These are phyloP conservation scores for Liolophura sinensis DNA, from an alignment of 1,140 invertebrate genomes.

Conservation along the genomic window DNA sequence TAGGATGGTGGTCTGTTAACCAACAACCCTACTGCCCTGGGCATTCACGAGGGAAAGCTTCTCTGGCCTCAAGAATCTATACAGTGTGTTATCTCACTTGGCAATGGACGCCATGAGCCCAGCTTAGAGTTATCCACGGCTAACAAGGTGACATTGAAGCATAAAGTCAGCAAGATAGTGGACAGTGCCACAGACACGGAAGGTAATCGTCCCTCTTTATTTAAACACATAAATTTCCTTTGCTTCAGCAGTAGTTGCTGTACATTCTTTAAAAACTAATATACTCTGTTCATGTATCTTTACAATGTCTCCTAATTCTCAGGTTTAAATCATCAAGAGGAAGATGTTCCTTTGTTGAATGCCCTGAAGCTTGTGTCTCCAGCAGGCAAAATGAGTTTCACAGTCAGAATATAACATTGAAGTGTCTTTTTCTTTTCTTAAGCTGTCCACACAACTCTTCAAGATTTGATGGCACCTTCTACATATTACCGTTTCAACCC, in stretches of 20 bases:
- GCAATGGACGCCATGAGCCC: constrained; percentile 72
- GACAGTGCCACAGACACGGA: constrained; percentile 91
- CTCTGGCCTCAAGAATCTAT: constrained; percentile 81
- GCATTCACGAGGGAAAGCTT: constrained; percentile 76
- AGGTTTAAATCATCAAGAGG: no score
- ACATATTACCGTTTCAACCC: constrained; percentile 91
- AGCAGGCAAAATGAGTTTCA: no score
- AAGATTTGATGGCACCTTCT: constrained; percentile 76
- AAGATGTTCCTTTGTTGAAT: no score
- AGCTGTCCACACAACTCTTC: constrained; percentile 73
- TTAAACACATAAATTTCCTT: no score
- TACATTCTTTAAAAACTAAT: no score
- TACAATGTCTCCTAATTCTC: no score
- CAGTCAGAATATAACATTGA: no score
- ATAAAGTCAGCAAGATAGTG: constrained; percentile 82
- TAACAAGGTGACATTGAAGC: constrained; percentile 63
- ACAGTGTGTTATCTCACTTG: constrained; percentile 86
- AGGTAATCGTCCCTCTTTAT: constrained; percentile 61
- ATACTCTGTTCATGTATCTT: no score
- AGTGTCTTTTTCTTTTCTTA: constrained; percentile 17
- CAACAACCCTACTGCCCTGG: constrained; percentile 90
- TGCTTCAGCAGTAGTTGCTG: no score
- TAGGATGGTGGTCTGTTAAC: constrained; percentile 84
- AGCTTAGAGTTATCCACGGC: constrained; percentile 19
- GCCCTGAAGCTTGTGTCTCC: no score